Evolutionary conservation across 2,888 invertebrate species (phyloP).

Genomic region (Lepidocyrtoides sp.): DNA sequence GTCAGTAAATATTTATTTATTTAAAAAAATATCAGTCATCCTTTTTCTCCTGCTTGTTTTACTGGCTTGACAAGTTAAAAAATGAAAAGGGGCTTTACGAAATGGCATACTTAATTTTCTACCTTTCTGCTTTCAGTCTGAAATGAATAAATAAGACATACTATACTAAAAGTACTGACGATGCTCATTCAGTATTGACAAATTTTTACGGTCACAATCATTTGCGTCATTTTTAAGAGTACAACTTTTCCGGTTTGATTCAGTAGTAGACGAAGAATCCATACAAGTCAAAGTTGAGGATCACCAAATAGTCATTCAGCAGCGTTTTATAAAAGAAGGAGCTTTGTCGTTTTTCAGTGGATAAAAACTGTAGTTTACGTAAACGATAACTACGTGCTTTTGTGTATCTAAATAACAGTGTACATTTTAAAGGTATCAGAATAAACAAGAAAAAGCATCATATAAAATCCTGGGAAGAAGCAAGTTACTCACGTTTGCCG

Average conservation of each 20-base stretch:
- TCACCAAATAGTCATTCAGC: slow-evolving; percentile 39
- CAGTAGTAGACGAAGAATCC: not conserved
- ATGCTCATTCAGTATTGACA: not conserved
- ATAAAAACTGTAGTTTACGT: slow-evolving; percentile 12
- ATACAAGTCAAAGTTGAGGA: not conserved
- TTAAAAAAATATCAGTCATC: not conserved
- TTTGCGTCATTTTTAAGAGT: not conserved
- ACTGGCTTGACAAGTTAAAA: not conserved
- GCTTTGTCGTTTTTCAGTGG: not conserved
- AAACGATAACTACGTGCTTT: slow-evolving; percentile 17
- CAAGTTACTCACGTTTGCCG: not conserved
- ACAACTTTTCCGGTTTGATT: not conserved
- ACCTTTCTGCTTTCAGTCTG: slow-evolving; percentile 65
- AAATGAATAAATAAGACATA: slow-evolving; percentile 65
- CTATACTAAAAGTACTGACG: slow-evolving; percentile 13
- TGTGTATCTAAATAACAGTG: not conserved
- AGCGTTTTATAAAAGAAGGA: not conserved
- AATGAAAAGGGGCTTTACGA: not conserved
- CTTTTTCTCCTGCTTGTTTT: not conserved
- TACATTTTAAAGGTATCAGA: slow-evolving; percentile 17
- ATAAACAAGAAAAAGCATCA: slow-evolving; percentile 1
- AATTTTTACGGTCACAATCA: not conserved
- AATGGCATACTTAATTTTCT: slow-evolving; percentile 64
- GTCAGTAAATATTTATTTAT: slow-evolving; percentile 22
- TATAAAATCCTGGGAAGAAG: not conserved